These are phyloP conservation scores for Herpetotheres cachinnans DNA, from an alignment of 2,113 vertebrate species.

Conservation along the genomic window DNA sequence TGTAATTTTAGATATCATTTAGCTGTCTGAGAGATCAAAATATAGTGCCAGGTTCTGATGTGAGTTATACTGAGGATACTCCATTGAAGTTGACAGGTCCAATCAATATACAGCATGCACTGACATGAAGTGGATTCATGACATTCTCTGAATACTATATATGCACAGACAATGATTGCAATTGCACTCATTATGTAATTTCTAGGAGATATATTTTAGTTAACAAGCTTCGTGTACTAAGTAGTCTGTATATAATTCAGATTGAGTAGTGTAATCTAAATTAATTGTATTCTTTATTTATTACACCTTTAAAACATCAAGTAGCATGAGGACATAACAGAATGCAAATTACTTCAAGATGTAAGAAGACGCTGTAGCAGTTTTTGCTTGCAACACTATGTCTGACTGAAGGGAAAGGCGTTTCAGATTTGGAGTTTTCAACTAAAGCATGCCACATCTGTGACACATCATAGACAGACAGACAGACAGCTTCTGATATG, in stretches of 20 bases:
- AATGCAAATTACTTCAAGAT: slow-evolving; percentile 2
- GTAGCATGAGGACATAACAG: not conserved
- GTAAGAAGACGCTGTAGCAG: not conserved
- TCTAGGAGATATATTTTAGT: slow-evolving; percentile 5
- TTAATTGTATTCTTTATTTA: slow-evolving; percentile 49
- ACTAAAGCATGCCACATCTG: not conserved
- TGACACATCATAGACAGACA: not conserved
- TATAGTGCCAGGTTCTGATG: slow-evolving; percentile 29
- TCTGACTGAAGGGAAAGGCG: not conserved
- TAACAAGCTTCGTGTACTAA: slow-evolving; percentile 1
- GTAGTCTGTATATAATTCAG: slow-evolving; percentile 21
- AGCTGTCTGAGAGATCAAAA: slow-evolving; percentile 53
- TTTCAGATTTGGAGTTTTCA: not conserved
- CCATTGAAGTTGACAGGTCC: slow-evolving; percentile 16
- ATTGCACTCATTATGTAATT: slow-evolving; percentile 8
- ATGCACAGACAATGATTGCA: not conserved
- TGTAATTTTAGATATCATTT: slow-evolving; percentile 49
- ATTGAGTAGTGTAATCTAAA: slow-evolving; percentile 25
- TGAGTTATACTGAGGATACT: not conserved
- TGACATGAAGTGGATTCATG: slow-evolving; percentile 16
- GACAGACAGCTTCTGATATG: not conserved
- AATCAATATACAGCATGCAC: slow-evolving; percentile 6
- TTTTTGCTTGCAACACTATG: not conserved
- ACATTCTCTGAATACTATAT: not conserved
- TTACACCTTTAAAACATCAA: slow-evolving; percentile 16